Evolutionary conservation across 2,797 vertebrate species (phyloP).

Genomic region (Rallus crepitans): DNA sequence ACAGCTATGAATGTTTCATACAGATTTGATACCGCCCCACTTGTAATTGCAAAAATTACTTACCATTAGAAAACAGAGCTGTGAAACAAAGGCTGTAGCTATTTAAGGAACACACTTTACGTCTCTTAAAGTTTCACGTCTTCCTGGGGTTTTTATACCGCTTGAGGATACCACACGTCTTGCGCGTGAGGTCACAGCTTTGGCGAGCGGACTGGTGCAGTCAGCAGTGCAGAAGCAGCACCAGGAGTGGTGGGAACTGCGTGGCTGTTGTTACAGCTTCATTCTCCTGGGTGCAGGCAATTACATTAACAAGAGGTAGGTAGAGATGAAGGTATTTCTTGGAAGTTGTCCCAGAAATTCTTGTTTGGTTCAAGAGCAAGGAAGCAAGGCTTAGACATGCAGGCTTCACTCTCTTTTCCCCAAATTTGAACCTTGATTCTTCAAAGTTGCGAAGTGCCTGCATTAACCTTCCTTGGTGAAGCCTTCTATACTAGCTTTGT

Average conservation of each 20-base stretch:
- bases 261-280: fast-evolving
- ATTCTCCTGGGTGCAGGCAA: background rate
- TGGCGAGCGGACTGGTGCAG: background rate
- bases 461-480: background rate
- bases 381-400: background rate
- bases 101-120: background rate
- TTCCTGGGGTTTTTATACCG: background rate
- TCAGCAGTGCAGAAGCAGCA: background rate
- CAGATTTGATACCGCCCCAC: background rate
- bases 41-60: slow-evolving; percentile 31
- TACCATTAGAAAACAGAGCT: background rate
- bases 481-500: slow-evolving; percentile 1
- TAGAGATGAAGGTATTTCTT: background rate
- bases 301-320: background rate
- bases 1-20: slow-evolving; percentile 54
- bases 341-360: background rate
- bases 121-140: background rate
- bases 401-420: background rate
- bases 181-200: background rate
- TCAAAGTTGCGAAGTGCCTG: background rate
- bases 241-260: background rate
- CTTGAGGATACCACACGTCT: background rate
- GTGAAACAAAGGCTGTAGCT: background rate
- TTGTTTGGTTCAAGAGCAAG: background rate
- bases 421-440: background rate